Percentiles rank a stretch among this genome's conserved stretches.
These are phyloP conservation scores for Puma concolor DNA, from an alignment of 2,113 vertebrate species.

Conservation along the genomic window DNA sequence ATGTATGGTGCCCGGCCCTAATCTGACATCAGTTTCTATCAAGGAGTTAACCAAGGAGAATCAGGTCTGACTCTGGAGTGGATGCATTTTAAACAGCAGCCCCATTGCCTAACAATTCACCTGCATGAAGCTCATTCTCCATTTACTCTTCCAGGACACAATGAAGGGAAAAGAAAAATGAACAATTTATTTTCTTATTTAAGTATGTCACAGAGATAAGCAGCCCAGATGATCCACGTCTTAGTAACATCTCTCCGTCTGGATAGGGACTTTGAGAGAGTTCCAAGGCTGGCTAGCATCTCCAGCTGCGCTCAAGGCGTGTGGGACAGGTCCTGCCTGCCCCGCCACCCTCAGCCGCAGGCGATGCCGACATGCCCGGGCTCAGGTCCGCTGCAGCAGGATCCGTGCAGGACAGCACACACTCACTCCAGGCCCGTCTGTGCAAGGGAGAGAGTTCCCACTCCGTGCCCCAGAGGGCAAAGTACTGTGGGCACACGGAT, in stretches of 20 bases:
- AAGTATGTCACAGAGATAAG: slow-evolving; percentile 46
- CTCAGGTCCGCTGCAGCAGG: neutral
- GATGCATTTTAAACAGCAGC: neutral
- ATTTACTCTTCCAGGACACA: neutral
- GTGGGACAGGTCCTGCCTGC: neutral
- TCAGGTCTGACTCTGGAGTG: slow-evolving; percentile 51
- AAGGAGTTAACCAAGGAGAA: slow-evolving; percentile 80
- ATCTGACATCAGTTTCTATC: slow-evolving; percentile 74
- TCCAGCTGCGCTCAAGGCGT: neutral
- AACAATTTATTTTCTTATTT: slow-evolving; percentile 66
- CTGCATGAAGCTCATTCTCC: neutral
- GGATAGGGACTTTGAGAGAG: neutral
- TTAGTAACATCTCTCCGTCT: slow-evolving; percentile 28
- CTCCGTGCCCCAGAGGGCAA: neutral
- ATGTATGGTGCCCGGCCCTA: slow-evolving; percentile 64
- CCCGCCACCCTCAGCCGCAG: neutral
- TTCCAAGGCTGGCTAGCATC: neutral
- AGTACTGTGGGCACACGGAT: fast-evolving
- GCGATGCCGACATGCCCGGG: neutral
- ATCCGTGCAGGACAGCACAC: neutral
- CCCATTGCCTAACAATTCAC: slow-evolving; percentile 56
- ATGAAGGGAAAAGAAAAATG: slow-evolving; percentile 57
- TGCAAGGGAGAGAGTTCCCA: neutral
- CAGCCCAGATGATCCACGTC: slow-evolving; percentile 53
- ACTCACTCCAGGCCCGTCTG: neutral